Percentiles rank a stretch among this genome's conserved stretches.
phyloP scores from a whole-genome alignment of 2,113 vertebrate species.

The Dasypus novemcinctus region DNA sequence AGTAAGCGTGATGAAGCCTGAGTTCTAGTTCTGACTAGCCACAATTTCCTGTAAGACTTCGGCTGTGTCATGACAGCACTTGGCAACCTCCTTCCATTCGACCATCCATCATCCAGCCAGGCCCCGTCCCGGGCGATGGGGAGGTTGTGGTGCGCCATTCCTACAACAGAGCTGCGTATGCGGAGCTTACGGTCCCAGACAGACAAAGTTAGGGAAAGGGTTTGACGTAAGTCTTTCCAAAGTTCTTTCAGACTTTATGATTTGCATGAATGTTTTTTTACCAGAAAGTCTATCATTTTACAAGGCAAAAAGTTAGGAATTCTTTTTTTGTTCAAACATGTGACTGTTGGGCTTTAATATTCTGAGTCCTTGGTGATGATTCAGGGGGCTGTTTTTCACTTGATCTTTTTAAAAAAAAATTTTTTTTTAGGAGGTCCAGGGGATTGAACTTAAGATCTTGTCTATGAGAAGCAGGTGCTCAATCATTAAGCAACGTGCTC shows the following conservation, averaged over 20 bases:
- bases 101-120: background rate
- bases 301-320: background rate
- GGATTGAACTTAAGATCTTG: no score
- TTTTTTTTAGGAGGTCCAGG: no score
- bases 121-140: background rate
- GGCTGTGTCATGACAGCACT: background rate
- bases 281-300: background rate
- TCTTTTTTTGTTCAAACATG: background rate
- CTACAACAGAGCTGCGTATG: no score
- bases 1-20: background rate
- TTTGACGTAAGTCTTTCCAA: background rate
- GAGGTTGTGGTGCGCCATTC: fast-evolving
- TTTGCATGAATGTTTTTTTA: background rate
- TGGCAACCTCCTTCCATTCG: background rate
- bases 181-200: background rate
- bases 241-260: background rate
- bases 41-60: background rate
- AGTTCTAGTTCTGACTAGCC: background rate
- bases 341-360: background rate
- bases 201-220: background rate
- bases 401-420: background rate
- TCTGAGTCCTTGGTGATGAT: background rate
- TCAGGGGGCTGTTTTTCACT: background rate
- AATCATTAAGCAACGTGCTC: no score
- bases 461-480: no score